Base-by-base conservation (phyloP, 2,888 invertebrate genomes). In the Melikaiella ostensackeni region DNA sequence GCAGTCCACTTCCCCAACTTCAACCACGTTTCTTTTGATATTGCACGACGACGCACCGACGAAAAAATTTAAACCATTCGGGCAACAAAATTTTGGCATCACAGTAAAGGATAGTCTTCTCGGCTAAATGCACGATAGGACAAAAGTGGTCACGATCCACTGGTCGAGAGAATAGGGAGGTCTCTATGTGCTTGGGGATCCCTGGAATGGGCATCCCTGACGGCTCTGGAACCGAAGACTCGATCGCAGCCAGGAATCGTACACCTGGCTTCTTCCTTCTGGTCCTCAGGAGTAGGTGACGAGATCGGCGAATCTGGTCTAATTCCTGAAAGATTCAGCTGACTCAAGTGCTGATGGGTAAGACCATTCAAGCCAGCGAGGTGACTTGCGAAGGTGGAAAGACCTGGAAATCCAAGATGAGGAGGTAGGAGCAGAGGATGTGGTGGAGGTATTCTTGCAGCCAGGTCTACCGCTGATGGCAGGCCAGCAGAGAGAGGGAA, bases 221-320 rank as follows among this genome's bases (percentile, higher is more conserved):
- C 95, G 82, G 96, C 96, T 84, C 95, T 93, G 16, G 96, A 96
- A 80, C 95, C 94, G 92, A 97, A 97, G 70, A 96, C 95, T 85
- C 96, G 95, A 74, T 94, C 95, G 91, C 97, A 96, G 19, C 96
- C 96, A 78, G 93, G 94, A 74, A 96, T 93, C n/a, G 95, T 94
- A 92, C 97, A 97, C 81, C 94, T 93, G 86, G 95, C 95, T 92
- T 96, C 94, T 78, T 96, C 95, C 75, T 82, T 91, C 8, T 83
- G 77, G 4, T 86, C 87, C 50, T 87, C 86, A 70, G 82, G 76
- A 35, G 84, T 84, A 1, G 85, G 84, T 42, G 87, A 83, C 13
- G 86, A 84, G 66, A 83, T 76, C 2, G 89, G 87, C 27, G 89
- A 89, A 19, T 81, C 83, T 0, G 88, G 81, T 11, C 85, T 86